Percentiles rank a stretch among this genome's conserved stretches.
Conservation (phyloP, 2,888 invertebrate species). For the Hypselothyrea guttata region DNA sequence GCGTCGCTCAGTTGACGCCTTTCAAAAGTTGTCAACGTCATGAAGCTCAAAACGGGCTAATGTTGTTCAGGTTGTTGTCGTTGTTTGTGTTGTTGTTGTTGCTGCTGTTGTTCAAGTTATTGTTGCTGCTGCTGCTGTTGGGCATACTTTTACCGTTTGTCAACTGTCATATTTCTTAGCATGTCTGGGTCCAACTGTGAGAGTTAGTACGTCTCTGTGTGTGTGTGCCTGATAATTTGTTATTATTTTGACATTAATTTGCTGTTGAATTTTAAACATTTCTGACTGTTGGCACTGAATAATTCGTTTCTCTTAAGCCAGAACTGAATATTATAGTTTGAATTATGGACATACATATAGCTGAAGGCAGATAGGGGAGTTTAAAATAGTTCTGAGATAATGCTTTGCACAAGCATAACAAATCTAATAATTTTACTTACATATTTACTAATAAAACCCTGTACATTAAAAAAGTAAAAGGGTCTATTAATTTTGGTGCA, state of each 20-base stretch:
- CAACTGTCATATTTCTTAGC: slow-evolving; percentile 57
- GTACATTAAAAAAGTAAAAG: too few species aligned
- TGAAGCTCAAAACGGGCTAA: slow-evolving; percentile 5
- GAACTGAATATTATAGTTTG: slow-evolving; percentile 8
- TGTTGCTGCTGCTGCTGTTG: slow-evolving; percentile 28
- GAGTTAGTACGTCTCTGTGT: neutral
- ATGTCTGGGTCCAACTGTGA: neutral
- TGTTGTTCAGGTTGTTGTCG: slow-evolving; percentile 56
- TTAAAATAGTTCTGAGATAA: too few species aligned
- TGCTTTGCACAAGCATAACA: too few species aligned
- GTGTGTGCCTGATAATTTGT: slow-evolving; percentile 57
- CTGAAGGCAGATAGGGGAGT: too few species aligned
- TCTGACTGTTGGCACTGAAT: slow-evolving; percentile 20
- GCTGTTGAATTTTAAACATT: slow-evolving; percentile 58
- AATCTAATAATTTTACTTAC: too few species aligned
- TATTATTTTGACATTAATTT: slow-evolving; percentile 71
- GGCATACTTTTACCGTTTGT: slow-evolving; percentile 69
- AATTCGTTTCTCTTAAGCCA: slow-evolving; percentile 42
- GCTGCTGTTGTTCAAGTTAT: slow-evolving; percentile 11
- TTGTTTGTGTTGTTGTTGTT: slow-evolving; percentile 14
- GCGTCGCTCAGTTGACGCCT: slow-evolving; percentile 51
- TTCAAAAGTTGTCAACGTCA: slow-evolving; percentile 16
- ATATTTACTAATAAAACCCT: too few species aligned
- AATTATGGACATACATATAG: too few species aligned
- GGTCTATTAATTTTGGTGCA: too few species aligned